Base-by-base conservation (phyloP, 2,797 vertebrate genomes). In the Artibeus jamaicensis region DNA sequence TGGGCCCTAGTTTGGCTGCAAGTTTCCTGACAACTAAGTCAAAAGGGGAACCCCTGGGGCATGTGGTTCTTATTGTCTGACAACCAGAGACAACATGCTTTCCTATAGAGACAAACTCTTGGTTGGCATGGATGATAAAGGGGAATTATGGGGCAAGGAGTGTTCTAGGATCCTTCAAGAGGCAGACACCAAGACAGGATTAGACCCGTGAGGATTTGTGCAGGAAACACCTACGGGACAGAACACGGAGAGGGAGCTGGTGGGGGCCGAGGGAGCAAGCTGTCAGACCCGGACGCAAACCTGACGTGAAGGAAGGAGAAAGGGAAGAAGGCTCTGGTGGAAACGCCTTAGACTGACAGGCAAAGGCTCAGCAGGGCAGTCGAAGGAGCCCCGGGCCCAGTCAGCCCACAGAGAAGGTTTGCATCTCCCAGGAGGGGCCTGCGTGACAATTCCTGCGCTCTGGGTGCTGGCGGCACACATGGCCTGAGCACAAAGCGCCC, bases 21-120 rank as follows among this genome's bases (percentile, higher is more conserved):
- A 71, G 55, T 79, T 95, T 92, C 78, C 91, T 89, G 90, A 68
- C 37, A 74, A 18, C 62, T 26, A 79, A 50, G 76, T 39, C 85
- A 88, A 86, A 97, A 92, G 76, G 59, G 70, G 95, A 95, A 86
- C 34, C 46, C 57, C 24, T 82, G 53, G 42, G 42, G 39, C 22
- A 0, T 55, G 46, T 67, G 68, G 59, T 55, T 81, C 71, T 39
- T 76, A 2, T 59, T 48, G 37, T 53, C 78, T 70, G 46, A 29
- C 34, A 9, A 57, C 79, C 34, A 14, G 71, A 88, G 67, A 71
- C 34, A 12, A 39, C 22, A 22, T 24, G 11, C n/a, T 84, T 11
- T 48, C 46, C 74, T 53, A 0, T 3, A 65, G 22, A 65, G 71
- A 57, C 65, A 68, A 9, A 24, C 42, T 42, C 82, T 79, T 32